Percentiles rank a stretch among this genome's conserved stretches.
phyloP scores from a whole-genome alignment of 1,140 invertebrate species.

The Sycobia sp. region DNA sequence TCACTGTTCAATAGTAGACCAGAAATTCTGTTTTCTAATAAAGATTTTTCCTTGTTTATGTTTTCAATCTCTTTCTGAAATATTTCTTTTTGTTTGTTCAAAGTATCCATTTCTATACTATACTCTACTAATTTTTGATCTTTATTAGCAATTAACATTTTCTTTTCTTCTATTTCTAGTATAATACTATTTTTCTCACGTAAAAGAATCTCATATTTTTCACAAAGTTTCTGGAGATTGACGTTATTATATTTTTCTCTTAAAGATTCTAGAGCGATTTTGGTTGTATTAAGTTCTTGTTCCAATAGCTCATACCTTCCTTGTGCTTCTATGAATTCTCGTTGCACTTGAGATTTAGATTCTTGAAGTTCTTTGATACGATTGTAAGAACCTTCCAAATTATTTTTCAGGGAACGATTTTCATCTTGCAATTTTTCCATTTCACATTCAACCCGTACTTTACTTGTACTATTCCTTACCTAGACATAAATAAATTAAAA shows the following conservation, averaged over 20 bases:
- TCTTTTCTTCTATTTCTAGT: slow-evolving; percentile 44
- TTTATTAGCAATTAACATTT: slow-evolving; percentile 33
- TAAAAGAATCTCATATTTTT: slow-evolving; percentile 39
- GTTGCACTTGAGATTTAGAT: slow-evolving; percentile 42
- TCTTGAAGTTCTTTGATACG: slow-evolving; percentile 48
- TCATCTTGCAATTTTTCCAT: slow-evolving; percentile 42
- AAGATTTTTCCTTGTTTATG: slow-evolving; percentile 14
- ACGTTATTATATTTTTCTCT: slow-evolving; percentile 33
- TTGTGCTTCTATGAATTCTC: slow-evolving; percentile 40
- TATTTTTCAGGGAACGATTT: slow-evolving; percentile 46
- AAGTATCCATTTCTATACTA: slow-evolving; percentile 18
- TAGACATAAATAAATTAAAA: slow-evolving; percentile 29
- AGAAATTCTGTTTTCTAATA: slow-evolving; percentile 8
- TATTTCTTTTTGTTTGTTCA: slow-evolving; percentile 12
- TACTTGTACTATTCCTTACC: slow-evolving; percentile 48
- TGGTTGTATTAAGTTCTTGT: slow-evolving; percentile 42
- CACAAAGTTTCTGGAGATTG: slow-evolving; percentile 23
- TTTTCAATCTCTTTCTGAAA: background rate
- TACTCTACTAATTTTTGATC: slow-evolving; percentile 31
- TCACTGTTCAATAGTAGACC: background rate
- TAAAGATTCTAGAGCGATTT: slow-evolving; percentile 28
- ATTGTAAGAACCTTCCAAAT: slow-evolving; percentile 54
- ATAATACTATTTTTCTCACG: slow-evolving; percentile 45
- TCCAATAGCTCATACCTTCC: slow-evolving; percentile 33
- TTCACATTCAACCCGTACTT: slow-evolving; percentile 13